Conservation (phyloP, 2,888 invertebrate genomes). For the Chymomyza procnemis region DNA sequence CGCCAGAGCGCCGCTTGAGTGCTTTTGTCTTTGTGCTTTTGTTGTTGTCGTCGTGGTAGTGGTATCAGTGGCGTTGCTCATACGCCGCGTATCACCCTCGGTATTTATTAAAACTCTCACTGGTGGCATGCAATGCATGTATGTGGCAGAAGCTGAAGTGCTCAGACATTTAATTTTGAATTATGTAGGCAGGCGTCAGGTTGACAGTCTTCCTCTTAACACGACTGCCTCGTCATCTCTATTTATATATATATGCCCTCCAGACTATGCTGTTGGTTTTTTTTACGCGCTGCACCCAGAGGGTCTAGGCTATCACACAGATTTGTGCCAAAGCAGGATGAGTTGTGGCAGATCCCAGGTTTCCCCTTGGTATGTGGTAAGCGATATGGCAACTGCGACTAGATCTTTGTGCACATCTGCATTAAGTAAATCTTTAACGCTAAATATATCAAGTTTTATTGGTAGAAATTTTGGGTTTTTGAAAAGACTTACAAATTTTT, state of each 20-base stretch:
- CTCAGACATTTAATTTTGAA: constrained; percentile 24
- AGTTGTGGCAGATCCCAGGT: too few relatives aligned
- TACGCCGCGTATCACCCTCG: constrained; percentile 36
- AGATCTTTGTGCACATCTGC: too few relatives aligned
- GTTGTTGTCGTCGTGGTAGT: background rate
- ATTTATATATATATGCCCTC: background rate
- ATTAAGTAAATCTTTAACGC: too few relatives aligned
- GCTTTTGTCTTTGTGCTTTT: background rate
- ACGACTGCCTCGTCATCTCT: background rate
- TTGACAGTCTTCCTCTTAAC: background rate
- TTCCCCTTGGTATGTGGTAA: too few relatives aligned
- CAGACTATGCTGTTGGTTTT: background rate
- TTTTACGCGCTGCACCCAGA: background rate
- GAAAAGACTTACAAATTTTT: too few relatives aligned
- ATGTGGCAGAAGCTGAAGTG: constrained; percentile 1
- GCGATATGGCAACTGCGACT: too few relatives aligned
- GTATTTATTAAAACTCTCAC: constrained; percentile 27
- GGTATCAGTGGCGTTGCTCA: constrained; percentile 33
- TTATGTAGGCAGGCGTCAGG: background rate
- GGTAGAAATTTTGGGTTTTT: too few relatives aligned
- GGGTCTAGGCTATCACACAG: too few relatives aligned
- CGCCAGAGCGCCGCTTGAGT: constrained; percentile 1
- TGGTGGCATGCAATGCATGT: constrained; percentile 29
- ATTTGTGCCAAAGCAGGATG: background rate
- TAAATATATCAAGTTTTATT: too few relatives aligned